Percentiles rank a stretch among this genome's conserved stretches.
Conservation (phyloP, 2,888 invertebrate species). For the Flabesymbios commensalis region DNA sequence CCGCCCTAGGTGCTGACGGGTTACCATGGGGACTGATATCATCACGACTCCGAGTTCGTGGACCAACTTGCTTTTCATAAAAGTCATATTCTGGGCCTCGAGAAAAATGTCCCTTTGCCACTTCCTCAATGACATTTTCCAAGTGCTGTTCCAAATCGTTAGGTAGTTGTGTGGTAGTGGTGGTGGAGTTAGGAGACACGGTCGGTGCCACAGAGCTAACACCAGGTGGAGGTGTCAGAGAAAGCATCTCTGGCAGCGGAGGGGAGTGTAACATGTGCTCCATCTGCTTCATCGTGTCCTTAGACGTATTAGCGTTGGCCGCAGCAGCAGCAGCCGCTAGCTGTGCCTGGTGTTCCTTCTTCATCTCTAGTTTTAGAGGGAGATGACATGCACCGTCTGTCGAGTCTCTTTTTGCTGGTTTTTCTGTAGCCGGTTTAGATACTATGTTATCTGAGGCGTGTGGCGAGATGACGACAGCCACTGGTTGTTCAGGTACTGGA, state of each 20-base stretch:
- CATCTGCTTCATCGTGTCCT: not conserved
- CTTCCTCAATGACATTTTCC: constrained; percentile 89
- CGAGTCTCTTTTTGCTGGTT: not conserved
- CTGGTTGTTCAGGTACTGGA: too few species aligned
- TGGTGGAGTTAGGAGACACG: not conserved
- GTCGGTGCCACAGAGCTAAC: not conserved
- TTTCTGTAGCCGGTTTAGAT: not conserved
- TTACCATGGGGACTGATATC: too few species aligned
- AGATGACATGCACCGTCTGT: constrained; percentile 1
- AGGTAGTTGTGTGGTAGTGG: too few species aligned
- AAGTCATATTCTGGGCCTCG: constrained; percentile 16
- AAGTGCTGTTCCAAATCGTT: constrained; percentile 71
- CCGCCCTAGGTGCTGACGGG: too few species aligned
- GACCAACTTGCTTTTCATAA: constrained; percentile 3
- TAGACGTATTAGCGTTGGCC: not conserved
- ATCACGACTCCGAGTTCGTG: too few species aligned
- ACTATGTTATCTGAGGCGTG: too few species aligned
- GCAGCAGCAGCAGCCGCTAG: not conserved
- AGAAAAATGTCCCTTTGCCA: constrained; percentile 71
- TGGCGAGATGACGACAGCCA: too few species aligned
- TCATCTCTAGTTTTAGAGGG: constrained; percentile 19
- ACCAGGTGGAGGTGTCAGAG: not conserved
- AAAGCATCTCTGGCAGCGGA: not conserved
- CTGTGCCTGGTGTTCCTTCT: not conserved
- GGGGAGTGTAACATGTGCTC: too few species aligned